A percentile compares a stretch with the other conserved stretches of the same genome.
phyloP scores from a whole-genome alignment of 2,797 vertebrate species.

The Anisognathus igniventris region DNA sequence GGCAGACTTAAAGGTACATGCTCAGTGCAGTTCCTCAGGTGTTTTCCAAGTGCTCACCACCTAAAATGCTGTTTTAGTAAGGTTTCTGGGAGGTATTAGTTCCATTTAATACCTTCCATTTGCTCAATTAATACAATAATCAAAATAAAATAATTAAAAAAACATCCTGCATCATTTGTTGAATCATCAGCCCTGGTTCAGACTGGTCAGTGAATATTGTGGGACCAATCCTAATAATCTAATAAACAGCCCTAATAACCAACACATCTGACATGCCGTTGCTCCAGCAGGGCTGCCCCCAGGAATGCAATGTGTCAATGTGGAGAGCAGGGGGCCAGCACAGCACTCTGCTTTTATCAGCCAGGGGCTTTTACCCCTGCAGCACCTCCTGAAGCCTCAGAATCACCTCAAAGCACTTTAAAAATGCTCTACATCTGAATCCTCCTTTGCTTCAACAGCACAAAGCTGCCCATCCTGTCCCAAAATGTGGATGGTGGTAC shows the following conservation, averaged over 20 bases:
- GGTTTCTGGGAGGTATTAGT: background rate
- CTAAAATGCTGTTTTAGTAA: background rate
- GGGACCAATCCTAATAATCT: background rate
- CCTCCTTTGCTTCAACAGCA: background rate
- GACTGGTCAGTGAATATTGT: too few relatives aligned
- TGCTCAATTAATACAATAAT: rapidly evolving
- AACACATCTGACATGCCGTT: background rate
- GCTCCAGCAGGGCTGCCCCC: background rate
- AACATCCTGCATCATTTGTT: rapidly evolving
- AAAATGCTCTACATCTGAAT: rapidly evolving
- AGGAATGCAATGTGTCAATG: background rate
- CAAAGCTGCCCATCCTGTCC: background rate
- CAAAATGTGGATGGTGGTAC: background rate
- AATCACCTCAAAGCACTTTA: background rate
- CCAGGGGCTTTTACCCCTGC: background rate
- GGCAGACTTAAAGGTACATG: background rate
- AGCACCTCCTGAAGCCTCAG: background rate
- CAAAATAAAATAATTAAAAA: background rate
- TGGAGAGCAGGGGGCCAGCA: background rate
- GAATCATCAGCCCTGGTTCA: background rate
- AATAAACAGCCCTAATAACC: background rate
- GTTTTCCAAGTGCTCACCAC: background rate
- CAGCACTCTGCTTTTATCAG: background rate
- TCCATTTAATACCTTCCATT: background rate
- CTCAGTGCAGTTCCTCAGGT: background rate